Evolutionary conservation across 2,113 vertebrate genomes (phyloP).

Genomic region (Actenoides hombroni): DNA sequence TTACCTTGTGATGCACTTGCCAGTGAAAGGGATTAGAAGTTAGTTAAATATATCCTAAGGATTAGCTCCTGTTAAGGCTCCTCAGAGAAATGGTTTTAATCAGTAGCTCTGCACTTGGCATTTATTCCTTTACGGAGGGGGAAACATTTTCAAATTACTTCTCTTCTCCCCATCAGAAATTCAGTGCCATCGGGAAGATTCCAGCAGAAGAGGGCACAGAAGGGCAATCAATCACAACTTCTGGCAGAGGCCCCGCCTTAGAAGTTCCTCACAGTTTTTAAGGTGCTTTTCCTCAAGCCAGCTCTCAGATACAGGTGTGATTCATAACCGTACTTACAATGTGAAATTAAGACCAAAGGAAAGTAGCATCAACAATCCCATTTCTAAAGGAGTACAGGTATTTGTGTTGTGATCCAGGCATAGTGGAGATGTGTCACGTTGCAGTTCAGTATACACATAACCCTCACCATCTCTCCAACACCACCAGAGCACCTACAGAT

Average conservation of each 20-base stretch:
- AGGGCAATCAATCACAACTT: background rate
- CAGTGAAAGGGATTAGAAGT: constrained; percentile 13
- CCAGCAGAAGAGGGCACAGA: background rate
- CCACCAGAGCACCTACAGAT: background rate
- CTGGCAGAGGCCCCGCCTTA: background rate
- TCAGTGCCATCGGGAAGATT: background rate
- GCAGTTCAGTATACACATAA: background rate
- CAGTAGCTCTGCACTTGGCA: constrained; percentile 8
- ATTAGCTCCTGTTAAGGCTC: constrained; percentile 26
- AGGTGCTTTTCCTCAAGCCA: background rate
- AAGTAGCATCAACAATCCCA: background rate
- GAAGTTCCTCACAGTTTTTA: background rate
- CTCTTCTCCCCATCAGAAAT: background rate
- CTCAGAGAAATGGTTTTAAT: constrained; percentile 1
- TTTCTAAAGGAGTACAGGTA: background rate
- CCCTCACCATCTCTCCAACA: background rate
- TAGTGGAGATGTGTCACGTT: background rate
- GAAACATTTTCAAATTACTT: background rate
- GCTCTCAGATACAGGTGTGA: background rate
- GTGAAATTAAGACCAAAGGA: background rate
- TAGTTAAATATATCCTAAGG: constrained; percentile 34
- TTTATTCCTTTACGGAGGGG: background rate
- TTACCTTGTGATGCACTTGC: background rate
- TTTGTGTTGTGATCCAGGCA: background rate
- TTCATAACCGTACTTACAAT: background rate